phyloP scores from a whole-genome alignment of 2,113 vertebrate genomes.

The Regulus satrapa region DNA sequence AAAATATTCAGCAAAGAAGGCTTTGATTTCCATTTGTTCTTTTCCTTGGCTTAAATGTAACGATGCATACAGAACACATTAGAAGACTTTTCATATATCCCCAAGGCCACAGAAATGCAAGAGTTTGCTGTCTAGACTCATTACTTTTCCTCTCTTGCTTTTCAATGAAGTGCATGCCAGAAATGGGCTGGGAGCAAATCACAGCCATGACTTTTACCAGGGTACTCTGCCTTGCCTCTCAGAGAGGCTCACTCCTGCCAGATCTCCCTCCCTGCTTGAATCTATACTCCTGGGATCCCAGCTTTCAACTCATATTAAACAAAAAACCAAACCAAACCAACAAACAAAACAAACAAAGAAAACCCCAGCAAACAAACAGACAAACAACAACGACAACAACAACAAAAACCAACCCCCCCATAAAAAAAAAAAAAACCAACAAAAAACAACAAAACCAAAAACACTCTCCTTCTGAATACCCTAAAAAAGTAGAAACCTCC shows the following conservation, averaged over 20 bases:
- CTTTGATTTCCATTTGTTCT: neutral
- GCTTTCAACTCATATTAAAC: neutral
- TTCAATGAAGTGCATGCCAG: neutral
- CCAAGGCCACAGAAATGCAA: neutral
- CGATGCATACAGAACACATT: neutral
- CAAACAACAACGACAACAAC: no score
- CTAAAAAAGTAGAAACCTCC: neutral
- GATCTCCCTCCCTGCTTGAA: neutral
- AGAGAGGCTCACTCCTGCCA: accelerated
- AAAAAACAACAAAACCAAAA: no score
- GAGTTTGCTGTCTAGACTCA: neutral
- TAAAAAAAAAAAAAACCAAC: neutral
- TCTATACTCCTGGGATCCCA: neutral
- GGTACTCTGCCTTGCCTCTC: neutral
- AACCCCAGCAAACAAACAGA: no score
- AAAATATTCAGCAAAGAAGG: neutral
- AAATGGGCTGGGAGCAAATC: neutral
- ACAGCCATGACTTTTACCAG: neutral
- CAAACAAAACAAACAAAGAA: no score
- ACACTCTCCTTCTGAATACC: neutral
- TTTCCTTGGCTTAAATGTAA: neutral
- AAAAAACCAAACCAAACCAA: no score
- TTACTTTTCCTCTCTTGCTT: neutral
- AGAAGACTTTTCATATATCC: neutral
- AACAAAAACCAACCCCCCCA: no score